Evolutionary conservation across 2,797 vertebrate genomes (phyloP).

Genomic region (Ctenochaetus hawaiiensis): DNA sequence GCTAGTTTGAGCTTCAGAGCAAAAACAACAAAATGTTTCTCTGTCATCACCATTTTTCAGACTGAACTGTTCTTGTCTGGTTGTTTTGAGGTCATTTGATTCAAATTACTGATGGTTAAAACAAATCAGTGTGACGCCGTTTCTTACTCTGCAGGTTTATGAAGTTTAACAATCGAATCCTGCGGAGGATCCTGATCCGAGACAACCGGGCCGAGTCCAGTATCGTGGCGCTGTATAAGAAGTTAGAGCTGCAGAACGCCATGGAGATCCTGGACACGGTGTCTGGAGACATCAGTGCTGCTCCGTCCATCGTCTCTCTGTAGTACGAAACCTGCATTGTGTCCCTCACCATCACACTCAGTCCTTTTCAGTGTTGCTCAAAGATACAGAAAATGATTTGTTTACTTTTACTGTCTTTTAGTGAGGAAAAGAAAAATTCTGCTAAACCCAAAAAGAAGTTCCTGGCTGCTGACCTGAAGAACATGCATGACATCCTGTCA

Average conservation of each 20-base stretch:
- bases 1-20: too few species aligned
- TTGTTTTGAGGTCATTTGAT: too few species aligned
- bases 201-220: conserved; percentile 94
- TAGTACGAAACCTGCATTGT: conserved; percentile 81
- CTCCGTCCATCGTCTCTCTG: conserved; percentile 88
- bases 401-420: conserved; percentile 62
- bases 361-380: background rate
- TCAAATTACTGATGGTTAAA: background rate
- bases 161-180: conserved; percentile 92
- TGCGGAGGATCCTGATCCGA: conserved; percentile 92
- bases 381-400: background rate
- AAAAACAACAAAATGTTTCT: too few species aligned
- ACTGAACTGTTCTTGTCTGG: background rate
- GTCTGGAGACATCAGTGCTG: conserved; percentile 89
- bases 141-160: conserved; percentile 88
- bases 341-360: background rate
- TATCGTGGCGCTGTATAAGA: conserved; percentile 96
- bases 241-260: conserved; percentile 96
- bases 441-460: conserved; percentile 86
- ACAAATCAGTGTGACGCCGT: background rate
- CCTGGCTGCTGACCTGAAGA: conserved; percentile 87
- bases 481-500: conserved; percentile 93
- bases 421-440: conserved; percentile 82
- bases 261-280: conserved; percentile 95
- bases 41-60: background rate